Evolutionary conservation across 2,113 vertebrate species (phyloP).

Genomic region (Platichthys flesus): DNA sequence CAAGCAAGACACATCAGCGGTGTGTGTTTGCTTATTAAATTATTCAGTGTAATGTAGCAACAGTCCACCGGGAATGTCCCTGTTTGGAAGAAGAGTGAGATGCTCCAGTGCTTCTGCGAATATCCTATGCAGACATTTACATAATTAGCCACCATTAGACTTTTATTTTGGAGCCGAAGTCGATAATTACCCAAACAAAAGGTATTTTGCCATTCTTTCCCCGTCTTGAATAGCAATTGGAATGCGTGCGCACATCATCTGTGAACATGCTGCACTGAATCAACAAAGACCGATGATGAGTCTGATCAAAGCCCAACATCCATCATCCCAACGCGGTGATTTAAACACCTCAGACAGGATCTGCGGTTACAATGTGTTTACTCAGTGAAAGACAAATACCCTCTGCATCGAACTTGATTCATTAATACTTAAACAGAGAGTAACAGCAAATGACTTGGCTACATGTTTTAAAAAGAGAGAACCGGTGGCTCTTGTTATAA

Average conservation of each 20-base stretch:
- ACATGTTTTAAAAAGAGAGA: background rate
- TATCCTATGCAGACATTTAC: conserved; percentile 56
- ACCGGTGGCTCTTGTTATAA: background rate
- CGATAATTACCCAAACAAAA: conserved; percentile 62
- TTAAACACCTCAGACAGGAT: conserved; percentile 13
- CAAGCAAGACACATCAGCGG: conserved; percentile 69
- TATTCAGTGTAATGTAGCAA: conserved; percentile 73
- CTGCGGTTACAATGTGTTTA: conserved; percentile 10
- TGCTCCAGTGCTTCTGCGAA: conserved; percentile 50
- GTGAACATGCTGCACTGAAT: conserved; percentile 7
- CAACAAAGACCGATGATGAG: conserved; percentile 9
- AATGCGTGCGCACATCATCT: background rate
- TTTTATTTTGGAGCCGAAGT: conserved; percentile 58
- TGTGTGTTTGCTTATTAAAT: conserved; percentile 78
- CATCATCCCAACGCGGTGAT: conserved; percentile 24
- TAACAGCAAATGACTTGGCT: background rate
- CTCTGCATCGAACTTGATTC: background rate
- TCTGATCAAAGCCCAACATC: conserved; percentile 37
- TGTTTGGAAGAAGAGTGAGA: conserved; percentile 38
- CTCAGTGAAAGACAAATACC: conserved; percentile 4
- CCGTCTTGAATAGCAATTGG: conserved; percentile 16
- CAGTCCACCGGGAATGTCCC: conserved; percentile 33
- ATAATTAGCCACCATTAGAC: conserved; percentile 72
- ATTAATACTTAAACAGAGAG: background rate
- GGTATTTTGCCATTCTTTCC: conserved; percentile 32